Evolutionary conservation across 2,797 vertebrate genomes (phyloP).

Genomic region (Crenichthys baileyi): DNA sequence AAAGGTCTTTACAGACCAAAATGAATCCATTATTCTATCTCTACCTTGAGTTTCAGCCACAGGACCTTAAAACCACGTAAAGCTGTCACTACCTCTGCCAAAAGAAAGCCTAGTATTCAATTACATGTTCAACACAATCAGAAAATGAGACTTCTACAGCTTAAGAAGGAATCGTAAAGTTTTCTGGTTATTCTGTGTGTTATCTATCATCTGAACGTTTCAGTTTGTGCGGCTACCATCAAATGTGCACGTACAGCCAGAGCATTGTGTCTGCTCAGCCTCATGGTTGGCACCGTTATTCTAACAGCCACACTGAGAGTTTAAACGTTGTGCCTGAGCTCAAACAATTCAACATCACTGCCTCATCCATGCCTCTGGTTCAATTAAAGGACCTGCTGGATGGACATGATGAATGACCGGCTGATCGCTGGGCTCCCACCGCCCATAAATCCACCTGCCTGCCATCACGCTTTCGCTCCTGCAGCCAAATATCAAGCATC

Average conservation of each 20-base stretch:
- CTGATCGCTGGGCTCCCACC: constrained; percentile 43
- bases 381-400: constrained; percentile 57
- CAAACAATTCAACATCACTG: constrained; percentile 36
- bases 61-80: not conserved
- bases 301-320: constrained; percentile 30
- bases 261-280: constrained; percentile 7
- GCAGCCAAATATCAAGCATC: constrained; percentile 45
- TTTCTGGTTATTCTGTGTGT: not conserved
- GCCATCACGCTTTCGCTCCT: constrained; percentile 32
- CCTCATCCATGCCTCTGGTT: constrained; percentile 17
- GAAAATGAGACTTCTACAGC: not conserved
- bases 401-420: constrained; percentile 62
- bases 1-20: not conserved
- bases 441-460: constrained; percentile 61
- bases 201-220: constrained; percentile 37
- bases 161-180: constrained; percentile 5
- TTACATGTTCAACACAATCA: constrained; percentile 24
- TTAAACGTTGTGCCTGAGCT: constrained; percentile 44
- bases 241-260: constrained; percentile 27
- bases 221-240: constrained; percentile 6
- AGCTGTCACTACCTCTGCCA: not conserved
- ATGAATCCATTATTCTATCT: not conserved
- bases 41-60: not conserved
- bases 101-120: not conserved
- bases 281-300: constrained; percentile 31